Conservation (phyloP, 2,113 vertebrate species). For the Periophthalmus modestus region DNA sequence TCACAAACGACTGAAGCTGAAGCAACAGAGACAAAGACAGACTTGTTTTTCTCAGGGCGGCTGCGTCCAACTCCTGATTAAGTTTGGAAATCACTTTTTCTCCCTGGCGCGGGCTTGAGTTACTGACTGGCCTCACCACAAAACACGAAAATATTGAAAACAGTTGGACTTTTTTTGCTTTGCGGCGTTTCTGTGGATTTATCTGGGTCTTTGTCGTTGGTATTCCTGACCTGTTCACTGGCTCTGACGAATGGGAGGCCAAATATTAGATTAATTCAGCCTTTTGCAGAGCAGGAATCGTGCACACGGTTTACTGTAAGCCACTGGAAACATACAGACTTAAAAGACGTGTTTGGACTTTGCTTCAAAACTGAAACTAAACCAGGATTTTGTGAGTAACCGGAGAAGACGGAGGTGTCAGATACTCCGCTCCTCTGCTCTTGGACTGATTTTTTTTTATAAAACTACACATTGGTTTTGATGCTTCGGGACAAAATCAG, state of each 20-base stretch:
- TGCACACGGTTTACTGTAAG: constrained; percentile 3
- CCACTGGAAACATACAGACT: constrained; percentile 2
- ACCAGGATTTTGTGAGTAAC: constrained; percentile 15
- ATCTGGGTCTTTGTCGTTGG: constrained; percentile 19
- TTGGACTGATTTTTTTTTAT: no score
- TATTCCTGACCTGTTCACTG: constrained; percentile 30
- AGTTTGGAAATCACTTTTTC: constrained; percentile 14
- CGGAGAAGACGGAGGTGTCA: background rate
- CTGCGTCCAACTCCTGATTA: background rate
- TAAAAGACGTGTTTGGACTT: constrained; percentile 12
- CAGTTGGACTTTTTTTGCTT: background rate
- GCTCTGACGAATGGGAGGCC: constrained; percentile 21
- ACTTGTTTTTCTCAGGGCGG: background rate
- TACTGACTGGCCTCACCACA: constrained; percentile 15
- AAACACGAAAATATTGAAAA: constrained; percentile 28
- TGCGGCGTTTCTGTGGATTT: constrained; percentile 2
- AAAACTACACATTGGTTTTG: background rate
- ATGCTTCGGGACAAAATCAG: background rate
- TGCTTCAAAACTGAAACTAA: constrained; percentile 19
- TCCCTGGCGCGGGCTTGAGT: constrained; percentile 15
- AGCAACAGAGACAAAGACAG: background rate
- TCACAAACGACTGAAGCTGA: background rate
- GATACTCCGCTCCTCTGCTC: background rate
- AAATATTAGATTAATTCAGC: constrained; percentile 21
- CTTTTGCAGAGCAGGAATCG: constrained; percentile 20